Evolutionary conservation across 1,140 invertebrate genomes (phyloP).

Genomic region (Danaus melanippus): DNA sequence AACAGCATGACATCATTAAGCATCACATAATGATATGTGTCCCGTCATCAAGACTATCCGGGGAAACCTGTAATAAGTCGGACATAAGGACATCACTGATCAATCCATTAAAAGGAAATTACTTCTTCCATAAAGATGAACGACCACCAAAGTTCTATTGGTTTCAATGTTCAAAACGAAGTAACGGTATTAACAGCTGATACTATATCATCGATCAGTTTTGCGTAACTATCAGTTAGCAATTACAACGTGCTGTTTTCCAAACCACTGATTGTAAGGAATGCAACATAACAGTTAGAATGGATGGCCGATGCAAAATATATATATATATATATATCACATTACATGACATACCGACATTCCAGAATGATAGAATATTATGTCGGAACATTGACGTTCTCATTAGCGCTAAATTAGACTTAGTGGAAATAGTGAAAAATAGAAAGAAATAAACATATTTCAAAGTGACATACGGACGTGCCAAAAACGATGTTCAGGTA

Average conservation of each 20-base stretch:
- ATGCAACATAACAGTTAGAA: slow-evolving; percentile 39
- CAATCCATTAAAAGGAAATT: slow-evolving; percentile 4
- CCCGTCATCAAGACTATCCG: slow-evolving; percentile 28
- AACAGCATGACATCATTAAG: slow-evolving; percentile 51
- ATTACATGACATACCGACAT: not conserved
- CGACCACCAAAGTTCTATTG: slow-evolving; percentile 46
- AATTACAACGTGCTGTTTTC: slow-evolving; percentile 52
- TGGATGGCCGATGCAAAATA: slow-evolving; percentile 4
- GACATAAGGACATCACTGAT: too few relatives aligned
- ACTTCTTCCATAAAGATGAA: slow-evolving; percentile 32
- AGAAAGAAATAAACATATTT: slow-evolving; percentile 1
- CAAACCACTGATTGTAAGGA: slow-evolving; percentile 41
- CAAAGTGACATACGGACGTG: slow-evolving; percentile 19
- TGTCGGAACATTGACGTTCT: not conserved
- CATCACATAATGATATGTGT: slow-evolving; percentile 44
- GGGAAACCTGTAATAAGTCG: too few relatives aligned
- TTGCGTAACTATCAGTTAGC: slow-evolving; percentile 67
- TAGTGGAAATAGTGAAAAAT: slow-evolving; percentile 3
- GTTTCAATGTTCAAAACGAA: slow-evolving; percentile 54
- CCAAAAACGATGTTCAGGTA: slow-evolving; percentile 40
- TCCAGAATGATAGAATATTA: slow-evolving; percentile 6
- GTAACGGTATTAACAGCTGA: slow-evolving; percentile 54
- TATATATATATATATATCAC: not conserved
- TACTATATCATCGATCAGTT: slow-evolving; percentile 70
- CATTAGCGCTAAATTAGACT: not conserved